These are phyloP conservation scores for Amphipoea oculea DNA, from an alignment of 2,888 invertebrate genomes.

Conservation along the genomic window DNA sequence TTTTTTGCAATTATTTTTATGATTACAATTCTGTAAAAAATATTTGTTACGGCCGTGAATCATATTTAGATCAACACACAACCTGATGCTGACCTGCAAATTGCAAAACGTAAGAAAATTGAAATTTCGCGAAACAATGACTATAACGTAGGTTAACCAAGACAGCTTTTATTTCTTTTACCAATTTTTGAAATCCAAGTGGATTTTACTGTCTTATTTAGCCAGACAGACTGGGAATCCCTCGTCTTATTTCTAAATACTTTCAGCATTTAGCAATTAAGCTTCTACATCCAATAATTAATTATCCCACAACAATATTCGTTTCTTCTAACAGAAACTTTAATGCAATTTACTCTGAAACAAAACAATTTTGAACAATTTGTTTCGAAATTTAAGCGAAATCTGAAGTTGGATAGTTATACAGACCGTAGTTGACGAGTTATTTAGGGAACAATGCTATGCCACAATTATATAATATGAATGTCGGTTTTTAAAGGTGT, in stretches of 20 bases:
- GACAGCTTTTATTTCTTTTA: background rate
- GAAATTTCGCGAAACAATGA: too few relatives aligned
- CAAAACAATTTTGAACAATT: conserved; percentile 43
- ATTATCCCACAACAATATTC: conserved; percentile 32
- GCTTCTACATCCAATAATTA: conserved; percentile 38
- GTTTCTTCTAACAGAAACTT: conserved; percentile 41
- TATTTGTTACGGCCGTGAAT: too few relatives aligned
- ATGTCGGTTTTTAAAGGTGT: background rate
- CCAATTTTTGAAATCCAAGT: conserved; percentile 26
- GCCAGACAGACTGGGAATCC: conserved; percentile 34
- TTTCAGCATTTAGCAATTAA: conserved; percentile 49
- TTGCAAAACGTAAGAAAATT: too few relatives aligned
- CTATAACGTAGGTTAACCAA: background rate
- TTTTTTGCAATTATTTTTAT: too few relatives aligned
- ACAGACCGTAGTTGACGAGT: conserved; percentile 20
- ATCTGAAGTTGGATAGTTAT: conserved; percentile 44
- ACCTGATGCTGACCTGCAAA: too few relatives aligned
- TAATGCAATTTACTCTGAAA: conserved; percentile 51
- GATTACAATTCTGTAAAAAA: too few relatives aligned
- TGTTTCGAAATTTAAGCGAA: conserved; percentile 35
- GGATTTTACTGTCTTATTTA: conserved; percentile 44
- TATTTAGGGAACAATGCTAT: conserved; percentile 20
- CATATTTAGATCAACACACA: too few relatives aligned
- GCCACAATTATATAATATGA: conserved; percentile 26
- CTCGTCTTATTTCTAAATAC: conserved; percentile 47